Conservation (phyloP, 2,113 vertebrate species). For the Tringa solitaria region DNA sequence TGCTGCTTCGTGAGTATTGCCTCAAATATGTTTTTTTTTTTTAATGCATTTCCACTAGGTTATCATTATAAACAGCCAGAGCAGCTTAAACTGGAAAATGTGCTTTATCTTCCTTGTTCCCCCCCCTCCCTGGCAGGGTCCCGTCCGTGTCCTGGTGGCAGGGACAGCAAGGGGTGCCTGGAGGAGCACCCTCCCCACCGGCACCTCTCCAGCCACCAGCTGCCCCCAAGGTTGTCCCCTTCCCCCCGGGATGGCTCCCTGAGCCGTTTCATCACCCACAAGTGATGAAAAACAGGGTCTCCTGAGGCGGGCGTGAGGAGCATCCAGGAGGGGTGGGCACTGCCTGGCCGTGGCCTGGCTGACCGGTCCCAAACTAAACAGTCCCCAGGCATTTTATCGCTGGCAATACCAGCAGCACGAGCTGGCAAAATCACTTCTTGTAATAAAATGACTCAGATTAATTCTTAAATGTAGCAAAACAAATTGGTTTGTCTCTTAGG, state of each 20-base stretch:
- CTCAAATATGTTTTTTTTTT: not conserved
- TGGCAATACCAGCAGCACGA: not conserved
- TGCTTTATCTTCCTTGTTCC: not conserved
- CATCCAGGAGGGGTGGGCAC: accelerated
- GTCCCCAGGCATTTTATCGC: not conserved
- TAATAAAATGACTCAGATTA: not conserved
- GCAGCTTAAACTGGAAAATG: not conserved
- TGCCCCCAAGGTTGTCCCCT: not conserved
- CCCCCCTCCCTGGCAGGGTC: not conserved
- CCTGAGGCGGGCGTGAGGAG: not conserved
- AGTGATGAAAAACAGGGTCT: not conserved
- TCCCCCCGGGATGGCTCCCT: accelerated
- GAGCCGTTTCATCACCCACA: not conserved
- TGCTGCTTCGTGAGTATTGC: not conserved
- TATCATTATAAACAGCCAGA: not conserved
- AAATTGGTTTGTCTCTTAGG: not conserved
- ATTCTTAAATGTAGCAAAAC: not conserved
- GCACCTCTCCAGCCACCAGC: not conserved
- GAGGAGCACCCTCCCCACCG: too few species aligned
- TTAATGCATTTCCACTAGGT: not conserved
- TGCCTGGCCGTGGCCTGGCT: accelerated
- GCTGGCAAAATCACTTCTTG: not conserved
- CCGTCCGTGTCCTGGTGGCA: accelerated
- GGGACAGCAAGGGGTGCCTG: accelerated
- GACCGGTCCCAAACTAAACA: not conserved